A percentile compares a stretch with the other conserved stretches of the same genome.
Conservation (phyloP, 2,113 vertebrate genomes). For the Vombatus ursinus region DNA sequence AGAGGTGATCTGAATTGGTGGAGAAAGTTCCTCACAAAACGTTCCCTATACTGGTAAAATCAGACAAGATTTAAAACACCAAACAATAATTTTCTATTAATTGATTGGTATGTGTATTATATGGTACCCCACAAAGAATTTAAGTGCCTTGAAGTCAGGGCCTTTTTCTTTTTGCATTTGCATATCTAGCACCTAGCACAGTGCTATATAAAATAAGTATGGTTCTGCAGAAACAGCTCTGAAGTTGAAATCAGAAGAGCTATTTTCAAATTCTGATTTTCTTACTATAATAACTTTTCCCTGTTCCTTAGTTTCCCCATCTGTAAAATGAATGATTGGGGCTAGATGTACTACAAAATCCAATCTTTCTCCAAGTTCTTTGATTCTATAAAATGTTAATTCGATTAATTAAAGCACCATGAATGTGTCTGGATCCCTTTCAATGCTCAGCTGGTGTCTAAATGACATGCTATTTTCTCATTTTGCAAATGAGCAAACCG, state of each 20-base stretch:
- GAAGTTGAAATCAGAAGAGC: background rate
- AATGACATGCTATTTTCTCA: background rate
- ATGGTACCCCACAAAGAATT: background rate
- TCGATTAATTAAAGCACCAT: background rate
- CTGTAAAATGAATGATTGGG: background rate
- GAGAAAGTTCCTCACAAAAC: background rate
- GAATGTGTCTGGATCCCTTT: background rate
- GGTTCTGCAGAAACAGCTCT: background rate
- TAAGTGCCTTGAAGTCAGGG: background rate
- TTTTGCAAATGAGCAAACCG: constrained; percentile 10
- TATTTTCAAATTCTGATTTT: background rate
- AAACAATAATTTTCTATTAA: background rate
- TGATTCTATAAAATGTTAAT: background rate
- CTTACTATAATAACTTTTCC: background rate
- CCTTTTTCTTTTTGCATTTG: background rate
- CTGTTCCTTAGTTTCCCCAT: background rate
- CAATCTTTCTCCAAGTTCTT: background rate
- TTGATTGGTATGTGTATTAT: background rate
- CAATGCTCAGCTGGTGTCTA: background rate
- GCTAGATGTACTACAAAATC: background rate
- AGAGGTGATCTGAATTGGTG: background rate
- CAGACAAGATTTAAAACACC: background rate
- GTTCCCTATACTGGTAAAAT: background rate
- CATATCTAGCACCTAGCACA: background rate
- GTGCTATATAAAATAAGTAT: background rate